Evolutionary conservation across 2,797 vertebrate species (phyloP).

Genomic region (Sebastes minor): DNA sequence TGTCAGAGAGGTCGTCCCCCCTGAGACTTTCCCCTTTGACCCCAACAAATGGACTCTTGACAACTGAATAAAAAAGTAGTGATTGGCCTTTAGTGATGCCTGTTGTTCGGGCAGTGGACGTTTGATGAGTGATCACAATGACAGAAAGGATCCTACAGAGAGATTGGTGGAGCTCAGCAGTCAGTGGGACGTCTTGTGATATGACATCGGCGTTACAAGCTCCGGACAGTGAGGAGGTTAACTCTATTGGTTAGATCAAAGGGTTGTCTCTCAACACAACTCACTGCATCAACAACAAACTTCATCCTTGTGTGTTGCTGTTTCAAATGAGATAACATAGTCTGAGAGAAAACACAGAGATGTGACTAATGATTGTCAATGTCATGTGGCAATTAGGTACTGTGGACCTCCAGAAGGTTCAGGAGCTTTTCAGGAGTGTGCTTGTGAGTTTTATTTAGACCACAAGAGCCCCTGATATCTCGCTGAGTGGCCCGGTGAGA

Average conservation of each 20-base stretch:
- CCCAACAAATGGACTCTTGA: conserved; percentile 79
- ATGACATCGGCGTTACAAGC: conserved; percentile 16
- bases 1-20: conserved; percentile 65
- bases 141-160: conserved; percentile 35
- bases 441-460: conserved; percentile 50
- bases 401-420: conserved; percentile 16
- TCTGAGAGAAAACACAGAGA: neutral
- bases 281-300: neutral
- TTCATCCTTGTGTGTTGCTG: neutral
- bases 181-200: conserved; percentile 23
- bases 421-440: conserved; percentile 30
- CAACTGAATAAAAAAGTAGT: conserved; percentile 66
- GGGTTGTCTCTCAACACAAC: neutral
- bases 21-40: conserved; percentile 79
- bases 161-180: conserved; percentile 16
- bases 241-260: neutral
- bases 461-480: conserved; percentile 37
- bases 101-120: conserved; percentile 58
- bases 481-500: conserved; percentile 8
- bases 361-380: neutral
- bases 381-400: conserved; percentile 19
- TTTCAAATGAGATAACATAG: neutral
- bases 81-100: conserved; percentile 75
- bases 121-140: conserved; percentile 73
- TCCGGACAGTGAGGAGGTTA: neutral